Conservation (phyloP, 2,113 vertebrate genomes). For the Zosterops hypoxanthus region DNA sequence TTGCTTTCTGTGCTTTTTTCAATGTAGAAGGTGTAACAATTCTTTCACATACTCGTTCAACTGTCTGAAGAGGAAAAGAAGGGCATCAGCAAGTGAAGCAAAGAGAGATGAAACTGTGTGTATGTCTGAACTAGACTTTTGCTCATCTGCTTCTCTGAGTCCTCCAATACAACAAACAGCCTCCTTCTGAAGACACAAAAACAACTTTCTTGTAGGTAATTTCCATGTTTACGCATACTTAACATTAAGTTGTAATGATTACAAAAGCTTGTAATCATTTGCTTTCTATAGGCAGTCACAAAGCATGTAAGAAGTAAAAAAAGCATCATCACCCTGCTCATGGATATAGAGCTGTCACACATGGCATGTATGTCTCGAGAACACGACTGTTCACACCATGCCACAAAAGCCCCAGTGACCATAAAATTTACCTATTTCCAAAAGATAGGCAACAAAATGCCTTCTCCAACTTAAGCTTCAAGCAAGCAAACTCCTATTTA, state of each 20-base stretch:
- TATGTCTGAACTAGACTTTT: not conserved
- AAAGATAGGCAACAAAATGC: not conserved
- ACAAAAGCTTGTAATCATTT: not conserved
- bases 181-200: not conserved
- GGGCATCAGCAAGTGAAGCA: not conserved
- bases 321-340: not conserved
- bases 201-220: not conserved
- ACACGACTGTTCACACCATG: rapidly evolving
- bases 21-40: not conserved
- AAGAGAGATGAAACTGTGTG: not conserved
- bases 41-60: not conserved
- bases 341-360: not conserved
- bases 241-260: too few species aligned
- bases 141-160: not conserved
- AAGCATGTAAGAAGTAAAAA: not conserved
- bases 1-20: not conserved
- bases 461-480: not conserved
- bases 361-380: rapidly evolving
- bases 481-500: not conserved
- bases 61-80: not conserved
- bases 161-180: not conserved
- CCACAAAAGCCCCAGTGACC: not conserved
- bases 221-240: not conserved
- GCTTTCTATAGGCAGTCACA: not conserved
- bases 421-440: not conserved